These are phyloP conservation scores for Ibycter americanus DNA, from an alignment of 2,797 vertebrate species.

Conservation along the genomic window DNA sequence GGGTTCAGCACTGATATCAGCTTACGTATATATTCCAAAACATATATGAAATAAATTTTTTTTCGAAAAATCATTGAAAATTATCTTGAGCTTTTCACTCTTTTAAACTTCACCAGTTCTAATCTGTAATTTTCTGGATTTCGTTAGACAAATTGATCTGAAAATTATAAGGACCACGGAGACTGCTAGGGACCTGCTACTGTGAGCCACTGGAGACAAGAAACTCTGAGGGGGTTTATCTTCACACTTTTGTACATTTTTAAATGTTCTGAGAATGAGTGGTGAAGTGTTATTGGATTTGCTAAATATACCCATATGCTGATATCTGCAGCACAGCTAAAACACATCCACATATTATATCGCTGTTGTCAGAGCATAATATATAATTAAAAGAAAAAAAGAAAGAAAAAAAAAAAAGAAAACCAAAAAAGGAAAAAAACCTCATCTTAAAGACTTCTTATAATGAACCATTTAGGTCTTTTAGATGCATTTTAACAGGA, in stretches of 20 bases:
- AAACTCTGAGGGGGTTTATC: neutral
- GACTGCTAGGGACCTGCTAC: neutral
- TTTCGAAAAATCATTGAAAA: neutral
- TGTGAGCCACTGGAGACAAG: neutral
- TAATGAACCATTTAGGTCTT: neutral
- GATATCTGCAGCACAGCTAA: neutral
- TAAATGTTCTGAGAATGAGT: slow-evolving; percentile 31
- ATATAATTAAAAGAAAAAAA: neutral
- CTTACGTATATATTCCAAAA: neutral
- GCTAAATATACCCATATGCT: slow-evolving; percentile 3
- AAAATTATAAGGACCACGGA: neutral
- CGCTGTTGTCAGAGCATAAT: neutral
- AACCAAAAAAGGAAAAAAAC: neutral
- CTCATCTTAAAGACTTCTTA: neutral
- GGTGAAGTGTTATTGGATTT: slow-evolving; percentile 36
- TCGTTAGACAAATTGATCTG: slow-evolving; percentile 27
- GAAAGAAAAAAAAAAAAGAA: neutral
- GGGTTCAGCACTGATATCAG: neutral
- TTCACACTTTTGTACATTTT: slow-evolving; percentile 17
- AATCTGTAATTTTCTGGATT: neutral
- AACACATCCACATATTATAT: neutral
- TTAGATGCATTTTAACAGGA: neutral
- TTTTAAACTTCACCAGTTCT: neutral
- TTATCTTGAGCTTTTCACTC: neutral
- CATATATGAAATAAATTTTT: neutral